These are phyloP conservation scores for Rafetus swinhoei DNA, from an alignment of 2,113 vertebrate genomes.

Conservation along the genomic window DNA sequence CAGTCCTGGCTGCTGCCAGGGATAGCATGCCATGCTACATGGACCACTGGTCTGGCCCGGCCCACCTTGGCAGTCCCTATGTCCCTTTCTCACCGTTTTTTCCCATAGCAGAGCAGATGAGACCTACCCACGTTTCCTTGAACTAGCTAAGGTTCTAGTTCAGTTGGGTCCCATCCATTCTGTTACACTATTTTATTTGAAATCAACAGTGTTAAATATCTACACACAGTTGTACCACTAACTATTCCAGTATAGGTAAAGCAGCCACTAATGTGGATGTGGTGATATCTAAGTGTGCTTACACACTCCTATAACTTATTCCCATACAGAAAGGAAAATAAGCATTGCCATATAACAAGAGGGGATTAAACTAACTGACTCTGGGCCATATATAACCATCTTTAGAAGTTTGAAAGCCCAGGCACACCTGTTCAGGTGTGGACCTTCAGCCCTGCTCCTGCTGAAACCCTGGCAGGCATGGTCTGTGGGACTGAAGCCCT, in stretches of 20 bases:
- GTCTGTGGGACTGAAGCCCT: too few relatives aligned
- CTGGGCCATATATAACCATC: too few relatives aligned
- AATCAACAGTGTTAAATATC: background rate
- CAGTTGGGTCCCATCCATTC: background rate
- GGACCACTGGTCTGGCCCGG: background rate
- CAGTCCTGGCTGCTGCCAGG: slow-evolving; percentile 37
- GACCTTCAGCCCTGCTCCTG: too few relatives aligned
- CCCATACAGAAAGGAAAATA: background rate
- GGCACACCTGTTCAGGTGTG: too few relatives aligned
- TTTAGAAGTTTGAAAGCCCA: too few relatives aligned
- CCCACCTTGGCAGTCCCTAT: background rate
- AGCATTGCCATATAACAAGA: background rate
- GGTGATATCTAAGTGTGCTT: background rate
- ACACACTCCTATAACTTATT: background rate
- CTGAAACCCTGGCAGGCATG: too few relatives aligned
- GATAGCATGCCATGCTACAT: slow-evolving; percentile 7
- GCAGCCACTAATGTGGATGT: background rate
- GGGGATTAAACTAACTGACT: too few relatives aligned
- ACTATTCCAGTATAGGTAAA: background rate
- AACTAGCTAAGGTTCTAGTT: background rate
- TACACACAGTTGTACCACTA: background rate
- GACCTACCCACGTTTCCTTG: fast-evolving
- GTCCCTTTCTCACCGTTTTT: background rate
- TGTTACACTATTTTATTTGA: background rate
- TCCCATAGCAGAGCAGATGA: background rate